These are phyloP conservation scores for Xiphophorus hellerii DNA, from an alignment of 2,113 vertebrate genomes.

Conservation along the genomic window DNA sequence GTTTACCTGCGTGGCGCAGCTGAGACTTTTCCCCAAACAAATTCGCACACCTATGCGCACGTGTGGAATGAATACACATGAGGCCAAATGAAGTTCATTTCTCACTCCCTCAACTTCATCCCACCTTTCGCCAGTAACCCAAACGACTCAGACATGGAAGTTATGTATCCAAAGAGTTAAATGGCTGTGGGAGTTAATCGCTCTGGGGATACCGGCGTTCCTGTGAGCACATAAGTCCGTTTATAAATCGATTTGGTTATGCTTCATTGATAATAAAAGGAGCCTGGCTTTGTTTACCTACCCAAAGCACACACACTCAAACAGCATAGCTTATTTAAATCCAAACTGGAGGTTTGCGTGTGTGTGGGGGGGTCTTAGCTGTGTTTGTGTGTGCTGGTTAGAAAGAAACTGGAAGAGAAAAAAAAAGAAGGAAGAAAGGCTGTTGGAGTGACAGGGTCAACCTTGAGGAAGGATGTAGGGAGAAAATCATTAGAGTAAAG, in stretches of 20 bases:
- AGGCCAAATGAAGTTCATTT: constrained; percentile 75
- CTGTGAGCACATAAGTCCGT: constrained; percentile 77
- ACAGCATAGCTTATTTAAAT: constrained; percentile 31
- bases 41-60: neutral
- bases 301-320: constrained; percentile 47
- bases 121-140: constrained; percentile 38
- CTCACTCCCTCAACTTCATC: constrained; percentile 10
- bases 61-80: constrained; percentile 3
- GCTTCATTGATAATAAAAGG: constrained; percentile 79
- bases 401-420: neutral
- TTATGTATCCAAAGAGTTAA: constrained; percentile 73
- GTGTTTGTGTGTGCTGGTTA: neutral
- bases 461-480: constrained; percentile 62
- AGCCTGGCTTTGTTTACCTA: constrained; percentile 77
- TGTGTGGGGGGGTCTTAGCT: constrained; percentile 1
- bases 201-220: constrained; percentile 59
- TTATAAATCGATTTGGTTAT: constrained; percentile 82
- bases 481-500: constrained; percentile 70
- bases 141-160: constrained; percentile 55
- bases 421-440: neutral
- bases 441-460: constrained; percentile 65
- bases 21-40: constrained; percentile 13
- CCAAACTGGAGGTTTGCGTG: constrained; percentile 3
- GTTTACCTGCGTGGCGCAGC: constrained; percentile 32
- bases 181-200: constrained; percentile 72